Evolutionary conservation across 2,113 vertebrate species (phyloP).

Genomic region (Cinclus cinclus): DNA sequence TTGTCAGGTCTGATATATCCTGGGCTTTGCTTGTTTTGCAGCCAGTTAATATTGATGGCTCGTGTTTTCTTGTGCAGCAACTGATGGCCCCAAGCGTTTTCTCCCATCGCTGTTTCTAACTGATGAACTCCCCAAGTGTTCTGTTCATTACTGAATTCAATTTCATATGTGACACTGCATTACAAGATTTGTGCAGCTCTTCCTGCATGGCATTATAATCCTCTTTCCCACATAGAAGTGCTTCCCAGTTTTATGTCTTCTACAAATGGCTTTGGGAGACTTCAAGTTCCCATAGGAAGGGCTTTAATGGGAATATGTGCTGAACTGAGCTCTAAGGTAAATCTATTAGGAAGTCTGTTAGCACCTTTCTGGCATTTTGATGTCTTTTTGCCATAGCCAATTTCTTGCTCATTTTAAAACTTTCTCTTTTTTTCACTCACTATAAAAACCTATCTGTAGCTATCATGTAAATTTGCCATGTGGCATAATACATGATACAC

Average conservation of each 20-base stretch:
- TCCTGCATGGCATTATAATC: background rate
- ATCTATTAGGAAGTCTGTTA: background rate
- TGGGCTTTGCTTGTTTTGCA: background rate
- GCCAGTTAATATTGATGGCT: background rate
- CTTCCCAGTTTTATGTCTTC: background rate
- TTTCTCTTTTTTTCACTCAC: background rate
- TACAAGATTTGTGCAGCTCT: constrained; percentile 26
- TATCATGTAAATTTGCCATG: background rate
- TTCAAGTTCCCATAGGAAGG: background rate
- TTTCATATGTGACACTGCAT: constrained; percentile 14
- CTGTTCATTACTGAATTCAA: background rate
- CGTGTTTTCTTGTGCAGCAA: background rate
- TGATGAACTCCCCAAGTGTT: background rate
- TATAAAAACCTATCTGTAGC: background rate
- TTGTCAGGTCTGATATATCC: background rate
- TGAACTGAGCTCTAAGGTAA: background rate
- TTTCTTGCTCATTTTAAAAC: background rate
- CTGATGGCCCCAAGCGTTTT: background rate
- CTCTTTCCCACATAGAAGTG: background rate
- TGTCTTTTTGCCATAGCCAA: background rate
- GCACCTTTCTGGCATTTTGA: background rate
- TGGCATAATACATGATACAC: background rate
- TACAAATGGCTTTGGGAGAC: background rate
- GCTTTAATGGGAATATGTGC: background rate
- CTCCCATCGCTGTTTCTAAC: accelerated